phyloP scores from a whole-genome alignment of 2,113 vertebrate genomes.

The Cyrtonyx montezumae region DNA sequence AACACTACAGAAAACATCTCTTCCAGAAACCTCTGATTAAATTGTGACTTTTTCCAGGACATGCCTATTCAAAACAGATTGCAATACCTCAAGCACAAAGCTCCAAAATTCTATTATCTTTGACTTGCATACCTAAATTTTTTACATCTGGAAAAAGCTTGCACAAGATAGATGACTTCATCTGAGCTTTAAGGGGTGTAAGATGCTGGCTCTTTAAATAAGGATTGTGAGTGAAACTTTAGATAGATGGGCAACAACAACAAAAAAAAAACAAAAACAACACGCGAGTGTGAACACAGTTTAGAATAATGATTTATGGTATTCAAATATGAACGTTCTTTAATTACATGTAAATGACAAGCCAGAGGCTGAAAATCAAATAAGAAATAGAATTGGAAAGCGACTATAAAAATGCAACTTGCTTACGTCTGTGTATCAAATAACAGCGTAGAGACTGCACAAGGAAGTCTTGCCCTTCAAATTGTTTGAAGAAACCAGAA shows the following conservation, averaged over 20 bases:
- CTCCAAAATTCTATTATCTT: not conserved
- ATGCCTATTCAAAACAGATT: not conserved
- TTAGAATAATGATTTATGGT: not conserved
- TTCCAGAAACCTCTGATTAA: not conserved
- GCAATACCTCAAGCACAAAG: not conserved
- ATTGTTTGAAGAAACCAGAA: not conserved
- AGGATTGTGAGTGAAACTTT: not conserved
- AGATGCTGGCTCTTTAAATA: not conserved
- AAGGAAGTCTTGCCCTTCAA: not conserved
- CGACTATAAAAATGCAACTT: not conserved
- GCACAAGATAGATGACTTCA: not conserved
- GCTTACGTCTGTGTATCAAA: not conserved
- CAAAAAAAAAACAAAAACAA: not conserved
- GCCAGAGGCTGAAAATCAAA: not conserved
- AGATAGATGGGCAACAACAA: not conserved
- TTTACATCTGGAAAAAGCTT: not conserved
- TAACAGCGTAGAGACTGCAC: not conserved
- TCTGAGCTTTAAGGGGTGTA: not conserved
- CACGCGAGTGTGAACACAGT: not conserved
- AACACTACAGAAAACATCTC: not conserved
- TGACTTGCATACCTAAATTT: not conserved
- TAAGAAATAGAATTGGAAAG: not conserved
- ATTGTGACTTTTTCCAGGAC: not conserved
- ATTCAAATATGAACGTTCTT: not conserved
- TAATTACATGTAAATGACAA: not conserved